Evolutionary conservation across 2,888 invertebrate genomes (phyloP), one percentile per base, ranked within the genome.

Genomic region (Hesperia comma): DNA sequence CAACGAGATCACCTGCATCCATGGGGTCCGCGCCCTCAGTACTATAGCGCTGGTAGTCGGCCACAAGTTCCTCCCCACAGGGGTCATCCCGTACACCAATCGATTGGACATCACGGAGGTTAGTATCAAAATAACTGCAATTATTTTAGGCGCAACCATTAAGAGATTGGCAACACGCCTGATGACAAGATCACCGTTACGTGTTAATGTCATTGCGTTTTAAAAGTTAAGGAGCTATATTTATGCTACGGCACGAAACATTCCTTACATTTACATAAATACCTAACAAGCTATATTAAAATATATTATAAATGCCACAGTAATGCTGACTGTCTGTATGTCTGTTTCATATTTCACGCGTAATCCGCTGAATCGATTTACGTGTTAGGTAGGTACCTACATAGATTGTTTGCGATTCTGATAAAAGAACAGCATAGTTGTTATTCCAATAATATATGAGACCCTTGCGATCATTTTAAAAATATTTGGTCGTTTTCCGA

Each of bases 11-110:
- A 92, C 94, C 40, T 95, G 96, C 78, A 94, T 96, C 69, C 95
- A 97, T 74, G 95, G 96, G 3, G 90, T 97, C 40, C 93, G 96
- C 71, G 94, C 94, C n/a, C 75, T 95, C 43, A 93, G 94, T 64
- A 95, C 95, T 3, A 75, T 95, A 1, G 93, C 94, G 69, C 84
- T 96, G 67, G 93, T 95, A 72, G 77, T 95, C 12, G 95, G 94
- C 6, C 95, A 96, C 78, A 95, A 95, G 84, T 93, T 95, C 73
- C 88, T 95, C 69, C 94, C 95, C 60, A 87, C 95, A 6, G 94
- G 94, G 21, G 93, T 93, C 68, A 90, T 94, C 76, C 95, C 96
- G 0, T 94, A 94, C 73, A 93, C 94, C 67, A 96, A 96, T 82
- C 93, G 95, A 70, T 75, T 92, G 63, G 88, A 84, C 71, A 82